Evolutionary conservation across 2,888 invertebrate genomes (phyloP), one percentile per base, ranked within the genome.

Genomic region (Tanypteryx hageni): DNA sequence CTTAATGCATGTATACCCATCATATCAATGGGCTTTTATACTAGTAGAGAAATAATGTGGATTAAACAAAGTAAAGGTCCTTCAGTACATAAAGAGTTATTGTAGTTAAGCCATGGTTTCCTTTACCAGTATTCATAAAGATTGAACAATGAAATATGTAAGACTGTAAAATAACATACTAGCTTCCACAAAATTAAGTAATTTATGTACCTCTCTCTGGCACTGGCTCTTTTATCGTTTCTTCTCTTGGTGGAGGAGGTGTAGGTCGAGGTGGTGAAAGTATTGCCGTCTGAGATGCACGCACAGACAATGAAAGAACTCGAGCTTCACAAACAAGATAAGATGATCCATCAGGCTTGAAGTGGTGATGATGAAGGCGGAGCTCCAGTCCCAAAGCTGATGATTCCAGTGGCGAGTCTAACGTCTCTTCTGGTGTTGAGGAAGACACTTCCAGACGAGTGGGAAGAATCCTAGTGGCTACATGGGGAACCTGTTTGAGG

Each of bases 121-220:
- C 44, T 44, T 44, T 44, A 44, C 44, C 44, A 44, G 44, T 44
- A 5, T 5, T 44, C 44, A 44, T 44, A 44, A 44, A 5, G 44
- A 44, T 44, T 44, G 44, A 44, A 44, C 5, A 10, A 5, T n/a
- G 5, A 10, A n/a, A 11, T 5, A 7, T 16, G 5, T 64, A 18
- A 18, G 13, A 64, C n/a, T 16, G 61, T 61, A 4, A 64, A 64
- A 18, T 64, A 64, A 18, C n/a, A 64, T 11, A 64, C 7, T 10
- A 64, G 16, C n/a, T 18, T n/a, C 64, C 7, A 11, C 10, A 64
- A 18, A 18, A 16, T 18, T 64, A 10, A n/a, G n/a, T 64, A 18
- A 5, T 18, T 16, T 64, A 64, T 64, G 44, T 68, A 89, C 89
- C 89, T 89, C 89, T 89, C 64, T 89, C 89, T 89, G 89, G 89